Percentiles rank a stretch among this genome's conserved stretches.
phyloP scores from a whole-genome alignment of 2,113 vertebrate genomes.

The Hippocampus comes region DNA sequence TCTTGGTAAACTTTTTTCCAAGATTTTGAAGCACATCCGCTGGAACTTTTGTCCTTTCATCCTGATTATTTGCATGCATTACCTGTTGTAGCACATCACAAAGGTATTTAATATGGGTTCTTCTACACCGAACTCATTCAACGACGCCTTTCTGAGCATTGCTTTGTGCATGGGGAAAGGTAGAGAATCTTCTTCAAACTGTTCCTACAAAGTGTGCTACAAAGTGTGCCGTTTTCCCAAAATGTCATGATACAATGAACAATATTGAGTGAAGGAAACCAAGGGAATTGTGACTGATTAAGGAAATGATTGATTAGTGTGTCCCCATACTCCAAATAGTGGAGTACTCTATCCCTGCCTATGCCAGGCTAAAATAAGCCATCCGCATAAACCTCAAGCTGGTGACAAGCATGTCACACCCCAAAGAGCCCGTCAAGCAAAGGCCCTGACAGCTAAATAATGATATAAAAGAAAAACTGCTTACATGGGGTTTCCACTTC shows the following conservation, averaged over 20 bases:
- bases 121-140: not conserved
- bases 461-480: constrained; percentile 67
- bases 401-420: constrained; percentile 55
- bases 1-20: too few species aligned
- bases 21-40: not conserved
- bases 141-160: too few species aligned
- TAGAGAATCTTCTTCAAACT: too few species aligned
- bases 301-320: not conserved
- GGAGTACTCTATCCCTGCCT: not conserved
- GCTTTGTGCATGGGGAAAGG: too few species aligned
- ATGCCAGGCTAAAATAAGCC: constrained; percentile 48
- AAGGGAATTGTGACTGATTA: not conserved
- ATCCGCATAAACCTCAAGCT: constrained; percentile 40
- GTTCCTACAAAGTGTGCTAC: too few species aligned
- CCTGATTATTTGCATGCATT: not conserved
- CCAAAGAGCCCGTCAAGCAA: constrained; percentile 39
- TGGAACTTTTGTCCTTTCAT: not conserved
- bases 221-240: too few species aligned
- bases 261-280: not conserved
- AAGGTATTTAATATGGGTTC: not conserved
- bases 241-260: not conserved
- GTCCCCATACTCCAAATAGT: not conserved
- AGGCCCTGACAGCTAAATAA: constrained; percentile 62
- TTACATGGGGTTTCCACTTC: constrained; percentile 62
- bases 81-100: not conserved